These are phyloP conservation scores for Pristionchus fissidentatus DNA, from an alignment of 2,888 invertebrate species.

Conservation along the genomic window DNA sequence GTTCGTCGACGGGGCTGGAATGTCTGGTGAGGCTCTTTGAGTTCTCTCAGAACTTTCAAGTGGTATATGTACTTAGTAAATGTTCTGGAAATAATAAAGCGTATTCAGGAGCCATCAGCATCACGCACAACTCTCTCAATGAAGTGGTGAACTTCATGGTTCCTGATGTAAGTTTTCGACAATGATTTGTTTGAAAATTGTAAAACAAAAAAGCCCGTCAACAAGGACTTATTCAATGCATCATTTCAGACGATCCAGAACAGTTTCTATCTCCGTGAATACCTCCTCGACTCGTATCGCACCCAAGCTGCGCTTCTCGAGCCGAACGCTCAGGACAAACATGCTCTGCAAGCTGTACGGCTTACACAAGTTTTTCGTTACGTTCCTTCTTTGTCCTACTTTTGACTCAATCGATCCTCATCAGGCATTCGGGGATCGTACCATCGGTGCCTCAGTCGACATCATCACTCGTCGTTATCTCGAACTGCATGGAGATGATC, in stretches of 20 bases:
- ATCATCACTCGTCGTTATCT: not conserved
- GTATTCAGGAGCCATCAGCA: not conserved
- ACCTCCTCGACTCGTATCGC: slow-evolving; percentile 6
- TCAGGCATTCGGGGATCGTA: slow-evolving; percentile 29
- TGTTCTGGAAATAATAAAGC: not conserved
- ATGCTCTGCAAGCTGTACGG: not conserved
- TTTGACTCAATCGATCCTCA: not conserved
- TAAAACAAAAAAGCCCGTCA: not conserved
- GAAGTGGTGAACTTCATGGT: slow-evolving; percentile 11
- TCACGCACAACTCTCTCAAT: not conserved
- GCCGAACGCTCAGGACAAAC: not conserved
- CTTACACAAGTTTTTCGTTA: not conserved
- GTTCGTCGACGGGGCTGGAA: slow-evolving; percentile 1
- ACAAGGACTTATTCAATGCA: not conserved
- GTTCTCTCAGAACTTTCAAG: too few species aligned
- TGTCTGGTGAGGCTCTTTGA: not conserved
- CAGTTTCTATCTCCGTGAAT: not conserved
- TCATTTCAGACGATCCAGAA: not conserved
- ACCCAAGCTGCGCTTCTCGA: slow-evolving; percentile 26
- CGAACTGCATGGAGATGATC: slow-evolving; percentile 1
- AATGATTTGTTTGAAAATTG: not conserved
- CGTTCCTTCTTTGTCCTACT: not conserved
- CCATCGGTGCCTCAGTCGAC: not conserved
- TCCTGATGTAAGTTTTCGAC: not conserved
- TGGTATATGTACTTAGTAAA: too few species aligned